Percentiles rank a stretch among this genome's conserved stretches.
These are phyloP conservation scores for Lepidurus arcticus DNA, from an alignment of 1,140 invertebrate species.

Conservation along the genomic window DNA sequence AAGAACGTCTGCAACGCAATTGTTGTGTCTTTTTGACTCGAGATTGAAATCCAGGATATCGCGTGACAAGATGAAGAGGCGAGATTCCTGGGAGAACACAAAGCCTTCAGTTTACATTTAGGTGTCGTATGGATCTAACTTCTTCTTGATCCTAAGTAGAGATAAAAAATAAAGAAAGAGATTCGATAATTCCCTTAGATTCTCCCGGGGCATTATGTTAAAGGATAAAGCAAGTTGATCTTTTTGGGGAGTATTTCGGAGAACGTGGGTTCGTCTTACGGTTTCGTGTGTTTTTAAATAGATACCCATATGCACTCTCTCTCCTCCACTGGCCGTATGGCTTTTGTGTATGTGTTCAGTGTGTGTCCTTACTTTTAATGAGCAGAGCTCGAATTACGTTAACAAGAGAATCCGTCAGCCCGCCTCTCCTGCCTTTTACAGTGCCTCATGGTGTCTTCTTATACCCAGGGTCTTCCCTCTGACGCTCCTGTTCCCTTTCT, in stretches of 20 bases:
- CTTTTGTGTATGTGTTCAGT: slow-evolving; percentile 4
- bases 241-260: neutral
- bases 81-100: neutral
- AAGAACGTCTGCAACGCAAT: neutral
- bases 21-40: neutral
- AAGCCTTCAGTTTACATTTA: neutral
- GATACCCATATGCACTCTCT: neutral
- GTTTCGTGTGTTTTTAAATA: slow-evolving; percentile 7
- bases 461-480: slow-evolving; percentile 5
- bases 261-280: neutral
- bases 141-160: too few species aligned
- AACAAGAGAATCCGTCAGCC: slow-evolving; percentile 15
- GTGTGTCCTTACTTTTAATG: slow-evolving; percentile 15
- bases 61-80: neutral
- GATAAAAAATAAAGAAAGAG: neutral
- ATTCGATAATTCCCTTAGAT: neutral
- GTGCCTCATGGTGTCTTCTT: slow-evolving; percentile 3
- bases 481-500: neutral
- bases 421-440: neutral
- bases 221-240: neutral
- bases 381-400: slow-evolving; percentile 17
- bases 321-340: neutral
- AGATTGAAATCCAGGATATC: neutral
- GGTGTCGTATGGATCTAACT: neutral
- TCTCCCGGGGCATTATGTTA: neutral